These are phyloP conservation scores for Mimas tiliae DNA, from an alignment of 2,888 invertebrate species.

Conservation along the genomic window DNA sequence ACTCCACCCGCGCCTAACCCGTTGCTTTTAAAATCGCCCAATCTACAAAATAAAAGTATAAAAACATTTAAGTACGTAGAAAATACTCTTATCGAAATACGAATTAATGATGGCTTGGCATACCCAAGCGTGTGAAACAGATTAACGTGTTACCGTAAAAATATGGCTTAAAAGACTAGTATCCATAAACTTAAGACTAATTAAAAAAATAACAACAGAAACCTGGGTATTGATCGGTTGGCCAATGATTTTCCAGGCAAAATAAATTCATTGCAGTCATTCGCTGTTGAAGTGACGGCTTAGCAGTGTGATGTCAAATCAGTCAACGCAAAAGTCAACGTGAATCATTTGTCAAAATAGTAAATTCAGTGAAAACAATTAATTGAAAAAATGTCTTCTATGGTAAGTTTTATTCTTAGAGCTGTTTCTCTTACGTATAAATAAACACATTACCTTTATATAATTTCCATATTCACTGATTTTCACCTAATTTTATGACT, in stretches of 20 bases:
- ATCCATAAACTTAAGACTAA: too few species aligned
- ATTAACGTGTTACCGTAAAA: too few species aligned
- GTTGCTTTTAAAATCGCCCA: too few species aligned
- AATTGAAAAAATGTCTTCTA: constrained; percentile 66
- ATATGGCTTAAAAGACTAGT: background rate
- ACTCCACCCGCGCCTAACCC: too few species aligned
- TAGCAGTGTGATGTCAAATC: constrained; percentile 65
- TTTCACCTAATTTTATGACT: background rate
- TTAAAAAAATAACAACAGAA: background rate
- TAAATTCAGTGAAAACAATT: constrained; percentile 46
- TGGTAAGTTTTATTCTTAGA: constrained; percentile 57
- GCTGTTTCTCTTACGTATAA: background rate
- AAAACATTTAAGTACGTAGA: too few species aligned
- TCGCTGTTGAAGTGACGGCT: constrained; percentile 57
- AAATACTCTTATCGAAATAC: too few species aligned
- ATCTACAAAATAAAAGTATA: too few species aligned
- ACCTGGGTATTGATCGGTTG: constrained; percentile 68
- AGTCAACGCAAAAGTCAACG: constrained; percentile 71
- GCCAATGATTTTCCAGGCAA: constrained; percentile 54
- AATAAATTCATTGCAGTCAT: constrained; percentile 67
- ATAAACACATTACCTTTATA: background rate
- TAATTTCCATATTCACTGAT: background rate
- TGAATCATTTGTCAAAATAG: constrained; percentile 72
- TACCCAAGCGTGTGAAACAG: too few species aligned
- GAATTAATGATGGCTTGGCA: too few species aligned